phyloP scores from a whole-genome alignment of 2,888 invertebrate species.

The Cephus pulcher region DNA sequence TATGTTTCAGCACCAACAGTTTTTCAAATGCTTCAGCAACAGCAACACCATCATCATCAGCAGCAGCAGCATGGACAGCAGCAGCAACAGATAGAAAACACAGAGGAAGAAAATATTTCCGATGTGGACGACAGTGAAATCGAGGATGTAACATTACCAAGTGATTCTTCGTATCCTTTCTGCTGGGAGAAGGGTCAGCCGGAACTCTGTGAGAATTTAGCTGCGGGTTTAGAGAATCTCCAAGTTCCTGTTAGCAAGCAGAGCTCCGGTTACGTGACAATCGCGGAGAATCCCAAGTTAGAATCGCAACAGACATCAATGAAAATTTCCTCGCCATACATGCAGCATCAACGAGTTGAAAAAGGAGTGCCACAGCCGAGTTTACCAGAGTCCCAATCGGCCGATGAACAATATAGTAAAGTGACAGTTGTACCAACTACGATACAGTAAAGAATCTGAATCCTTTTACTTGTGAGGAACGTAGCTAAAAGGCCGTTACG shows the following conservation, averaged over 20 bases:
- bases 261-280: slow-evolving; percentile 50
- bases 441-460: slow-evolving; percentile 43
- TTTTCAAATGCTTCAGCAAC: slow-evolving; percentile 45
- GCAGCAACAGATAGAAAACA: slow-evolving; percentile 22
- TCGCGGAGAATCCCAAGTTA: slow-evolving; percentile 33
- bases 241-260: slow-evolving; percentile 17
- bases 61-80: neutral
- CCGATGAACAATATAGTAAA: slow-evolving; percentile 60
- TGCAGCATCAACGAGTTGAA: slow-evolving; percentile 46
- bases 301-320: slow-evolving; percentile 27
- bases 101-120: slow-evolving; percentile 8
- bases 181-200: slow-evolving; percentile 36
- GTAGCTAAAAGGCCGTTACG: too few relatives aligned
- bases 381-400: slow-evolving; percentile 14
- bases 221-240: slow-evolving; percentile 6
- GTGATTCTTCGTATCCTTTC: slow-evolving; percentile 23
- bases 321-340: slow-evolving; percentile 34
- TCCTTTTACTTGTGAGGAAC: too few relatives aligned
- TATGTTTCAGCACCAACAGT: slow-evolving; percentile 44
- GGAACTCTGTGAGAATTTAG: slow-evolving; percentile 24
- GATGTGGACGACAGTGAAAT: slow-evolving; percentile 26
- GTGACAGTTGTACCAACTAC: slow-evolving; percentile 55
- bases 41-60: slow-evolving; percentile 32
- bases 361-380: slow-evolving; percentile 35
- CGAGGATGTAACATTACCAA: slow-evolving; percentile 27